phyloP scores from a whole-genome alignment of 2,113 vertebrate genomes.

The Mus spicilegus region DNA sequence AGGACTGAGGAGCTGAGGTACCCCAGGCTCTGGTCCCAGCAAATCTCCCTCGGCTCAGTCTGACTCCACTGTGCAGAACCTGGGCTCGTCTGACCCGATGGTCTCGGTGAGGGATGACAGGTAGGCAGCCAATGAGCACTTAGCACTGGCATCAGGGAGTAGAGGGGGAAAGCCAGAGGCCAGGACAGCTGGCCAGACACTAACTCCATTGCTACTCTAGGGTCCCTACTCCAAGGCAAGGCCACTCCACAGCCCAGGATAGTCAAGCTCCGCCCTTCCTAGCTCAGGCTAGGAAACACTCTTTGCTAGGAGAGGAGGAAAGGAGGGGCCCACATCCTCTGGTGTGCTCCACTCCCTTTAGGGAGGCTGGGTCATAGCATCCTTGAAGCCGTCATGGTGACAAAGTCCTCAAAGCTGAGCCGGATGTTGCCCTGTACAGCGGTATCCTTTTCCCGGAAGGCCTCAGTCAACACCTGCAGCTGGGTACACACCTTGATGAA shows the following conservation, averaged over 20 bases:
- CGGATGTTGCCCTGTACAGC: constrained; percentile 88
- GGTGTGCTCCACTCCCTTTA: not conserved
- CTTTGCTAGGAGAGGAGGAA: constrained; percentile 59
- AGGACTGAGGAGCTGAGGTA: not conserved
- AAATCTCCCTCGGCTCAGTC: not conserved
- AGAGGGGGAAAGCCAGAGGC: not conserved
- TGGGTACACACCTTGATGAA: constrained; percentile 98
- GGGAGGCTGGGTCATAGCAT: constrained; percentile 89
- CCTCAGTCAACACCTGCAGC: constrained; percentile 93
- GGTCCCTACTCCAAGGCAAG: not conserved
- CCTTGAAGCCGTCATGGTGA: constrained; percentile 89
- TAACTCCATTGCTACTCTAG: not conserved
- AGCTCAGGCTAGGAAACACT: constrained; percentile 30
- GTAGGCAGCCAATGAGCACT: not conserved
- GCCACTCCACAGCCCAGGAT: not conserved
- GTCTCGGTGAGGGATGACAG: not conserved
- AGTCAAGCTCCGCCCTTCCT: not conserved
- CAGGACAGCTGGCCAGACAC: not conserved
- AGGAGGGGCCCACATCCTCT: not conserved
- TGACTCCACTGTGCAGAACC: constrained; percentile 38
- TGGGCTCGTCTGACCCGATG: not conserved
- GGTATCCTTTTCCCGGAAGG: constrained; percentile 94
- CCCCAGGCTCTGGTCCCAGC: not conserved
- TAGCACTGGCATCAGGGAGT: not conserved
- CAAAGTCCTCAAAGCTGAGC: constrained; percentile 96